These are phyloP conservation scores for Nymphalis c-album DNA, from an alignment of 2,888 invertebrate species.

Conservation along the genomic window DNA sequence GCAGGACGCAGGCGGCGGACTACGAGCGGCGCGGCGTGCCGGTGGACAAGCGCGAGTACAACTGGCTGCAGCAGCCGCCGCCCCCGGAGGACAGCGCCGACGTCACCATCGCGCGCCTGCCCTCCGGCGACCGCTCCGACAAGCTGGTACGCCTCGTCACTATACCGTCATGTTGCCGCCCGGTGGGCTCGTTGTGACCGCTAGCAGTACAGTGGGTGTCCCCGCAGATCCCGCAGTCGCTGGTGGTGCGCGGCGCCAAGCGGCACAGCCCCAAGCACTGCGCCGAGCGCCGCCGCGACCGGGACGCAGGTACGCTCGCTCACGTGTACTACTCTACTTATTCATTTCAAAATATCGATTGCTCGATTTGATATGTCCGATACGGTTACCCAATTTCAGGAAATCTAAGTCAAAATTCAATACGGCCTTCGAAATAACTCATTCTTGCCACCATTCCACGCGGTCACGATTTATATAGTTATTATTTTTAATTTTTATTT, in stretches of 20 bases:
- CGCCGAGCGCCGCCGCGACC: slow-evolving; percentile 41
- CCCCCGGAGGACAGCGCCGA: slow-evolving; percentile 95
- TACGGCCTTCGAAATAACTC: no score
- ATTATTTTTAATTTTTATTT: no score
- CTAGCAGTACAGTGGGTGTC: no score
- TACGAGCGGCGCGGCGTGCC: slow-evolving; percentile 95
- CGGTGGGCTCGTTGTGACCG: no score
- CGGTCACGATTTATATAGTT: no score
- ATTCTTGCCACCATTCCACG: no score
- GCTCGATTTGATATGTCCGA: no score
- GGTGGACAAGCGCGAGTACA: slow-evolving; percentile 94
- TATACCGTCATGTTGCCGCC: no score
- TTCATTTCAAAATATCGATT: no score
- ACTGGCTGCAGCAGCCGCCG: slow-evolving; percentile 96
- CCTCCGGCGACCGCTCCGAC: slow-evolving; percentile 92
- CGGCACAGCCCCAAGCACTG: slow-evolving; percentile 71
- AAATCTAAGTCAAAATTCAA: no score
- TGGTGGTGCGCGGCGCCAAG: slow-evolving; percentile 64
- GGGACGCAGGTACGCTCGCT: slow-evolving; percentile 66
- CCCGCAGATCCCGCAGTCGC: slow-evolving; percentile 70
- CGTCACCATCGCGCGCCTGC: slow-evolving; percentile 90
- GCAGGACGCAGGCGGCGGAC: slow-evolving; percentile 91
- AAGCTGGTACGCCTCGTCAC: slow-evolving; percentile 82
- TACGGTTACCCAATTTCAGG: no score
- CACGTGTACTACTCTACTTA: no score